phyloP scores from a whole-genome alignment of 2,113 vertebrate genomes.

The Pteruthius melanotis region DNA sequence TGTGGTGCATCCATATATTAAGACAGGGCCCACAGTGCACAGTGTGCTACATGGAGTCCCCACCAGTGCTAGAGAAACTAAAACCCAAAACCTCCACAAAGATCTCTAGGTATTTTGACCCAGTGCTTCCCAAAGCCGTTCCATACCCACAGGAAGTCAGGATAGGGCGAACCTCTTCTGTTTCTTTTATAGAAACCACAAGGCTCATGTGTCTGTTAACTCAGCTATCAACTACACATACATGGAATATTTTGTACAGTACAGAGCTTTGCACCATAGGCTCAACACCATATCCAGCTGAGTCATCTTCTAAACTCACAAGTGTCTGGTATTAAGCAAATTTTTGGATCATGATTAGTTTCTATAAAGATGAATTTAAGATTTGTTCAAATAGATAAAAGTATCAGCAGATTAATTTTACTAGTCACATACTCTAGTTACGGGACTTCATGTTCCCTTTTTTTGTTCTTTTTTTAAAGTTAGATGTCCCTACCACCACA shows the following conservation, averaged over 20 bases:
- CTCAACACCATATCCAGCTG: rapidly evolving
- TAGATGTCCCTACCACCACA: background rate
- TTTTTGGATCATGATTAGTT: background rate
- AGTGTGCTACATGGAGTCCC: rapidly evolving
- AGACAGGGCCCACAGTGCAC: rapidly evolving
- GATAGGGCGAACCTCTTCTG: rapidly evolving
- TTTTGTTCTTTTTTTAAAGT: background rate
- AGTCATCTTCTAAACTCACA: background rate
- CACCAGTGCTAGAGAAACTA: rapidly evolving
- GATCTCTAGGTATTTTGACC: background rate
- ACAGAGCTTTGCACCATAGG: background rate
- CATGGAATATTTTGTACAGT: no score
- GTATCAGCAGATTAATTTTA: background rate
- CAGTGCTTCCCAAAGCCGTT: background rate
- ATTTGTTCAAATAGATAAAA: background rate
- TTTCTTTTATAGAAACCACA: rapidly evolving
- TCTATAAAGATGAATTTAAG: background rate
- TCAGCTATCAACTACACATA: no score
- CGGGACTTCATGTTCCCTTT: rapidly evolving
- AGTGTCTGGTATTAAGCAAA: no score
- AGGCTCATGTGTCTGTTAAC: background rate
- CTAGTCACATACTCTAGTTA: background rate
- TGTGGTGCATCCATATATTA: background rate
- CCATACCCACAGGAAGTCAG: background rate
- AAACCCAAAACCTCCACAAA: background rate